Conservation (phyloP, 2,113 vertebrate genomes). For the Patagioenas fasciata region DNA sequence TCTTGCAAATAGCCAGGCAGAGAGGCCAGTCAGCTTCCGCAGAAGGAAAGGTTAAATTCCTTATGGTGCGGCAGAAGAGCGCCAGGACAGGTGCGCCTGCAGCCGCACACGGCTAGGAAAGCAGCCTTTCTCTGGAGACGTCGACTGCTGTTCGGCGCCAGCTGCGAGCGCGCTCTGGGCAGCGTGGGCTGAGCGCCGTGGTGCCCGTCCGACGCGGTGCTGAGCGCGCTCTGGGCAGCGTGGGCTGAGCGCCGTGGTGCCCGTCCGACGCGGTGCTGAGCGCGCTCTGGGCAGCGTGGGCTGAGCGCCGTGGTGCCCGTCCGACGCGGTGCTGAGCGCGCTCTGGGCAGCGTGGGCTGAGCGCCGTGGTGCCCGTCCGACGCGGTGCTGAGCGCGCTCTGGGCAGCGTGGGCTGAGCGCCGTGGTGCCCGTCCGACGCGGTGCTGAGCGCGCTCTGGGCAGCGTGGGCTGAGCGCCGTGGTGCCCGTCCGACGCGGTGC, state of each 20-base stretch:
- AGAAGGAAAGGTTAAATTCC: not conserved
- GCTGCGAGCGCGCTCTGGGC: not conserved
- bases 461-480: fast-evolving
- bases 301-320: not conserved
- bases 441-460: not conserved
- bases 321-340: not conserved
- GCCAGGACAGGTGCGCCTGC: not conserved
- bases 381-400: not conserved
- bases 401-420: not conserved
- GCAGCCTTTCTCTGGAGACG: not conserved
- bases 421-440: not conserved
- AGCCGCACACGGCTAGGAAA: not conserved
- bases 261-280: not conserved
- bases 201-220: not conserved
- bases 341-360: not conserved
- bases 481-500: not conserved
- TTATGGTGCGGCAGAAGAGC: fast-evolving
- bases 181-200: fast-evolving
- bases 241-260: not conserved
- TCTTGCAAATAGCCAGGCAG: not conserved
- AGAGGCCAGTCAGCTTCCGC: not conserved
- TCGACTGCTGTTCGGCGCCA: not conserved
- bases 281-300: not conserved
- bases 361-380: not conserved
- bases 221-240: not conserved